These are phyloP conservation scores for Drosophila paranaensis DNA, from an alignment of 2,888 invertebrate species.

Conservation along the genomic window DNA sequence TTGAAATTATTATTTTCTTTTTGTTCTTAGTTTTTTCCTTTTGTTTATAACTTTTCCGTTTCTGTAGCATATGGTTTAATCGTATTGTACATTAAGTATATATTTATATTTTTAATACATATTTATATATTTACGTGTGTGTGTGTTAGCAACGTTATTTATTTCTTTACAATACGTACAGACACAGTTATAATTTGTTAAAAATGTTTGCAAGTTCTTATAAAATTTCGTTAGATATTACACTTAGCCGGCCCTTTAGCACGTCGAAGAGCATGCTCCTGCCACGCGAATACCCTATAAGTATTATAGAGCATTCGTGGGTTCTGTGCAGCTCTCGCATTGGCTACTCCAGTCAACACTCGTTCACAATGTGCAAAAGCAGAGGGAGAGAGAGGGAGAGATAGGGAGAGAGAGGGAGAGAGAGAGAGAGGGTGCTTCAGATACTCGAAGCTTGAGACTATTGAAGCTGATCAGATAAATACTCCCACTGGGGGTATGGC, in stretches of 20 bases:
- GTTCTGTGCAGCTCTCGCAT: conserved; percentile 13
- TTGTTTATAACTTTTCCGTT: conserved; percentile 22
- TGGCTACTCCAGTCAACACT: conserved; percentile 16
- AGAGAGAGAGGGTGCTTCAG: no score
- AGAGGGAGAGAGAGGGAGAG: no score
- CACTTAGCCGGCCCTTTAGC: conserved; percentile 71
- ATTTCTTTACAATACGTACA: conserved; percentile 60
- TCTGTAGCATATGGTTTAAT: conserved; percentile 27
- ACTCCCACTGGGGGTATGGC: no score
- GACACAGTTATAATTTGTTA: conserved; percentile 25
- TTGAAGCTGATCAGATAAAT: no score
- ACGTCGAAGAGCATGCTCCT: no score
- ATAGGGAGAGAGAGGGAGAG: no score
- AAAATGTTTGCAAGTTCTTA: conserved; percentile 26
- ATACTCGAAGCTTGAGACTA: no score
- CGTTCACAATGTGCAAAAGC: not conserved
- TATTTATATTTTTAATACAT: conserved; percentile 30
- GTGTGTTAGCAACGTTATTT: conserved; percentile 35
- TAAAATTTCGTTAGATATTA: conserved; percentile 70
- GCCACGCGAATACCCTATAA: not conserved
- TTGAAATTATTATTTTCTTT: conserved; percentile 39
- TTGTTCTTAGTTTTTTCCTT: conserved; percentile 21
- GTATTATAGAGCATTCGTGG: conserved; percentile 17
- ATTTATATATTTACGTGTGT: conserved; percentile 13
- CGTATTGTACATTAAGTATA: conserved; percentile 52